Conservation (phyloP, 2,113 vertebrate species). For the Ivindomyrus marchei region DNA sequence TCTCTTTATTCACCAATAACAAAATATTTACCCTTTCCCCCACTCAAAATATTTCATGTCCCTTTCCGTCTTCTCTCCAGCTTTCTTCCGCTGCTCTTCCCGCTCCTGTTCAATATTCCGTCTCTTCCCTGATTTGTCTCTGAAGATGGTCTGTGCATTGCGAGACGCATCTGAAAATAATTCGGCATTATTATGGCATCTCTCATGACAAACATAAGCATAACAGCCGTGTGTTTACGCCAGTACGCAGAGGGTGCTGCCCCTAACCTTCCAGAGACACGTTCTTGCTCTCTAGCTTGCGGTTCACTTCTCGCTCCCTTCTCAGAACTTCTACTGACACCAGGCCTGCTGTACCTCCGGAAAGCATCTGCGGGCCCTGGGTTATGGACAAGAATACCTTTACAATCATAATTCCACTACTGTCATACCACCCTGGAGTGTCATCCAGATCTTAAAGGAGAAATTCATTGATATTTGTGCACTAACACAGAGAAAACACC, state of each 20-base stretch:
- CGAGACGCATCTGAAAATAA: slow-evolving; percentile 68
- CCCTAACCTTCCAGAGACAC: slow-evolving; percentile 70
- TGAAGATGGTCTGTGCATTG: slow-evolving; percentile 73
- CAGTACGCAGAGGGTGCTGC: not conserved
- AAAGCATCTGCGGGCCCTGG: slow-evolving; percentile 66
- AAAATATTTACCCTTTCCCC: slow-evolving; percentile 80
- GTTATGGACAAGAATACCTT: not conserved
- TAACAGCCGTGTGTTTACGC: not conserved
- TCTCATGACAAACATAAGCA: not conserved
- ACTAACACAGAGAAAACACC: not conserved
- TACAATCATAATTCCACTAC: not conserved
- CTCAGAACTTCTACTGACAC: slow-evolving; percentile 70
- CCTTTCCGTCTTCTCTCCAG: slow-evolving; percentile 65
- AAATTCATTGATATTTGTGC: not conserved
- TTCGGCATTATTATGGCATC: not conserved
- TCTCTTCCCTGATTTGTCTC: slow-evolving; percentile 81
- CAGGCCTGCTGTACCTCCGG: slow-evolving; percentile 73
- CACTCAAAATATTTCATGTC: slow-evolving; percentile 84
- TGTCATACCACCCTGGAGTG: not conserved
- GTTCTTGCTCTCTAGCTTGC: slow-evolving; percentile 59
- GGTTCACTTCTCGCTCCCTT: slow-evolving; percentile 74
- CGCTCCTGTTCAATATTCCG: slow-evolving; percentile 76
- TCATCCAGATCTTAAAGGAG: not conserved
- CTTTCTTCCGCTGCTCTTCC: slow-evolving; percentile 69
- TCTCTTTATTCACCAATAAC: not conserved